phyloP scores from a whole-genome alignment of 2,113 vertebrate species.

The Egretta garzetta region DNA sequence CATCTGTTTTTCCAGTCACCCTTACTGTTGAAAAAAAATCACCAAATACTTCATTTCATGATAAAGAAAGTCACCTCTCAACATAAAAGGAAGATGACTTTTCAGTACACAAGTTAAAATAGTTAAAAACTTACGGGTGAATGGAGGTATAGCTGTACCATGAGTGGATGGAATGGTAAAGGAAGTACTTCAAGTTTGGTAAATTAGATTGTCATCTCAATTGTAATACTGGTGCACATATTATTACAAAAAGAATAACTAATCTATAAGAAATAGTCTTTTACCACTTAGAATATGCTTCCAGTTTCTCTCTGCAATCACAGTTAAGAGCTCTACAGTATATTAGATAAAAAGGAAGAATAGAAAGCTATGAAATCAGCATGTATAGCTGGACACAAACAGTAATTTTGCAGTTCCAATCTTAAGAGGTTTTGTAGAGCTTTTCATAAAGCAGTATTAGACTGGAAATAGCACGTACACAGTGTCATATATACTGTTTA shows the following conservation, averaged over 20 bases:
- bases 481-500: neutral
- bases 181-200: neutral
- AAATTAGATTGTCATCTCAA: neutral
- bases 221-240: neutral
- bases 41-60: neutral
- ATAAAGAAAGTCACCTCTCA: neutral
- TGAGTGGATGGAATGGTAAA: neutral
- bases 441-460: neutral
- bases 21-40: neutral
- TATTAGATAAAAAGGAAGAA: neutral
- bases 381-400: neutral
- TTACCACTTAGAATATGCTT: neutral
- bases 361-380: neutral
- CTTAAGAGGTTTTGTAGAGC: neutral
- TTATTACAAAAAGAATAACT: neutral
- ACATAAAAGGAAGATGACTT: neutral
- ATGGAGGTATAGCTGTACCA: neutral
- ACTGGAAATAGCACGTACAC: neutral
- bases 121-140: neutral
- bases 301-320: neutral
- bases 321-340: neutral
- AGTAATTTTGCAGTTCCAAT: neutral
- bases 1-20: neutral
- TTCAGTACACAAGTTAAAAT: neutral
- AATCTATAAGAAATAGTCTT: neutral